Evolutionary conservation across 2,113 vertebrate species (phyloP).

Genomic region (Lepisosteus osseus): DNA sequence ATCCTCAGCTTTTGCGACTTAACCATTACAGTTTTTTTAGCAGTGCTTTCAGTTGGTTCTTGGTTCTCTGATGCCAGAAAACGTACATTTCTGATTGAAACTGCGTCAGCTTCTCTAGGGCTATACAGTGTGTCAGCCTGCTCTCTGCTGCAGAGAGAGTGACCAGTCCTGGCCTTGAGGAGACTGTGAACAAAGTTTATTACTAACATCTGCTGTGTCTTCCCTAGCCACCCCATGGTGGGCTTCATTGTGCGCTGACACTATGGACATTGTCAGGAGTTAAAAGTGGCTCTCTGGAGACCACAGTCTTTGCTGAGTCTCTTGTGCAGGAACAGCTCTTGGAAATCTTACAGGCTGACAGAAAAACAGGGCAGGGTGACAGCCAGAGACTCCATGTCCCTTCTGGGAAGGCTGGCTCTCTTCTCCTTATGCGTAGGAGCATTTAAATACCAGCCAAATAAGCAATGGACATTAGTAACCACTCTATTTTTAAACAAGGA

Average conservation of each 20-base stretch:
- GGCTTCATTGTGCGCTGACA: slow-evolving; percentile 65
- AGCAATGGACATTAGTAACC: slow-evolving; percentile 38
- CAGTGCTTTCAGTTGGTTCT: no score
- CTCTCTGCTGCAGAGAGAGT: not conserved
- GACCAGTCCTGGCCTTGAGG: slow-evolving; percentile 44
- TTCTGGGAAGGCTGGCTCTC: slow-evolving; percentile 41
- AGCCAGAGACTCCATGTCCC: slow-evolving; percentile 40
- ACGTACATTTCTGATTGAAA: slow-evolving; percentile 11
- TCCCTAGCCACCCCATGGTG: slow-evolving; percentile 69
- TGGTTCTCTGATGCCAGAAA: slow-evolving; percentile 25
- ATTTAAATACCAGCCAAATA: slow-evolving; percentile 48
- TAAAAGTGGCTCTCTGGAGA: slow-evolving; percentile 71
- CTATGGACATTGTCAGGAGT: slow-evolving; percentile 62
- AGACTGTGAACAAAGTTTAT: slow-evolving; percentile 73
- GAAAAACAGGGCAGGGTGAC: slow-evolving; percentile 53
- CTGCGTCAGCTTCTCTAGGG: no score
- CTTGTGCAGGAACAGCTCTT: slow-evolving; percentile 51
- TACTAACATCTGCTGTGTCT: slow-evolving; percentile 78
- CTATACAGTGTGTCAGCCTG: not conserved
- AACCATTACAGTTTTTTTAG: no score
- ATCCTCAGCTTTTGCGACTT: no score
- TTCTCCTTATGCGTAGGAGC: slow-evolving; percentile 42
- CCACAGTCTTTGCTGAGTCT: slow-evolving; percentile 36
- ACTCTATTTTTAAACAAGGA: slow-evolving; percentile 31
- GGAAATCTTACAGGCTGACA: slow-evolving; percentile 55